Conservation (phyloP, 2,113 vertebrate species). For the Thermophis baileyi region DNA sequence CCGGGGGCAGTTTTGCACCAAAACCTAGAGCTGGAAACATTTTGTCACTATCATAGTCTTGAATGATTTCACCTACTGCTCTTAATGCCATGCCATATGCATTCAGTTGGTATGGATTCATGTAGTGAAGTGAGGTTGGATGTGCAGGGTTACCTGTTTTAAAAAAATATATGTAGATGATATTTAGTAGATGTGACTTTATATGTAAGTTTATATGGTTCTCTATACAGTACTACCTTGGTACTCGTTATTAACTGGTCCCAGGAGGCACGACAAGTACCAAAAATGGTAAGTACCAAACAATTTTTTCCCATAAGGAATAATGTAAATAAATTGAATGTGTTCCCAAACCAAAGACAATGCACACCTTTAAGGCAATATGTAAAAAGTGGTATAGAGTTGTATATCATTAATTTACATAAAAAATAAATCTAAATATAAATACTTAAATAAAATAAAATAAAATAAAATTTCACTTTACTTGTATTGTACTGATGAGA, state of each 20-base stretch:
- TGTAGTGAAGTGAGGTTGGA: conserved; percentile 95
- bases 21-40: conserved; percentile 98
- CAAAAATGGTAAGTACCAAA: not conserved
- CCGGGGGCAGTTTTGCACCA: conserved; percentile 93
- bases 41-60: conserved; percentile 98
- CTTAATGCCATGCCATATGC: conserved; percentile 95
- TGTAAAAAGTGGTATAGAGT: not conserved
- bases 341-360: not conserved
- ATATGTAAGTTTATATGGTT: not conserved
- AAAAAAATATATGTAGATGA: conserved; percentile 28
- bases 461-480: not conserved
- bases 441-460: not conserved
- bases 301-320: not conserved
- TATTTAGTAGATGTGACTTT: not conserved
- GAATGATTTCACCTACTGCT: conserved; percentile 96
- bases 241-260: not conserved
- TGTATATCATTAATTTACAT: not conserved
- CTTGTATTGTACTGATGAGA: not conserved
- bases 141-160: conserved; percentile 92
- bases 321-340: not conserved
- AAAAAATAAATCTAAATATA: not conserved
- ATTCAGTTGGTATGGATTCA: conserved; percentile 96
- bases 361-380: not conserved
- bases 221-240: not conserved
- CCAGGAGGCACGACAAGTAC: fast-evolving